Evolutionary conservation across 1,140 invertebrate species (phyloP).

Genomic region (Drosophila bocqueti): DNA sequence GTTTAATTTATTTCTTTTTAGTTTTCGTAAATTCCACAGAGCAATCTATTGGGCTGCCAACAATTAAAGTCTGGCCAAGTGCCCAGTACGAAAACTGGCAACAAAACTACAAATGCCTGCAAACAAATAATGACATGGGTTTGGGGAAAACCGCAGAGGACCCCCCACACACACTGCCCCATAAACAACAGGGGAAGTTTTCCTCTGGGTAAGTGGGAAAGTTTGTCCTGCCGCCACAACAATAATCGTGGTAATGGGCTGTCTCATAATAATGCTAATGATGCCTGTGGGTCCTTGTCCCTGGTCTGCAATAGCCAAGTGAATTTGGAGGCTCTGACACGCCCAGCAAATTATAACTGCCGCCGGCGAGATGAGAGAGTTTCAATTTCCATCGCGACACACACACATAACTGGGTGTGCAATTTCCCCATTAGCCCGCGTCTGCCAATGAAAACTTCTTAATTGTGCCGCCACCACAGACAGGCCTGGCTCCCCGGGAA

Average conservation of each 20-base stretch:
- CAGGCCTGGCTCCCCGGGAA: background rate
- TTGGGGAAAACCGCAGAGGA: constrained; percentile 19
- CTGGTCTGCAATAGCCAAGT: constrained; percentile 15
- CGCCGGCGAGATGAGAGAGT: constrained; percentile 24
- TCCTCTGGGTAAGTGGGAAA: constrained; percentile 35
- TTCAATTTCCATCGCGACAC: constrained; percentile 40
- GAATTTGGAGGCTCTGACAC: constrained; percentile 8
- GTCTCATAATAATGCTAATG: constrained; percentile 64
- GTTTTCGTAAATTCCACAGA: background rate
- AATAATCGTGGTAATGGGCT: constrained; percentile 66
- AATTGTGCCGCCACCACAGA: constrained; percentile 30
- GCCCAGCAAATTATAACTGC: constrained; percentile 35
- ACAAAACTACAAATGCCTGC: constrained; percentile 16
- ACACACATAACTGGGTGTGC: constrained; percentile 21
- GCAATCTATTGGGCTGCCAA: constrained; percentile 8
- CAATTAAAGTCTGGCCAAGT: constrained; percentile 16
- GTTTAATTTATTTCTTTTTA: constrained; percentile 15
- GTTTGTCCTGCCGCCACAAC: constrained; percentile 46
- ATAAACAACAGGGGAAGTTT: constrained; percentile 37
- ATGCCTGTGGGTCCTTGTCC: constrained; percentile 41
- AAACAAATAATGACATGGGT: constrained; percentile 5
- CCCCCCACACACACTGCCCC: background rate
- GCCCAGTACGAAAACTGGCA: constrained; percentile 1
- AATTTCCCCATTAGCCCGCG: constrained; percentile 32
- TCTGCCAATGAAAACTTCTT: constrained; percentile 31